Base-by-base conservation (phyloP, 2,888 invertebrate species). In the Nomada ferruginata region DNA sequence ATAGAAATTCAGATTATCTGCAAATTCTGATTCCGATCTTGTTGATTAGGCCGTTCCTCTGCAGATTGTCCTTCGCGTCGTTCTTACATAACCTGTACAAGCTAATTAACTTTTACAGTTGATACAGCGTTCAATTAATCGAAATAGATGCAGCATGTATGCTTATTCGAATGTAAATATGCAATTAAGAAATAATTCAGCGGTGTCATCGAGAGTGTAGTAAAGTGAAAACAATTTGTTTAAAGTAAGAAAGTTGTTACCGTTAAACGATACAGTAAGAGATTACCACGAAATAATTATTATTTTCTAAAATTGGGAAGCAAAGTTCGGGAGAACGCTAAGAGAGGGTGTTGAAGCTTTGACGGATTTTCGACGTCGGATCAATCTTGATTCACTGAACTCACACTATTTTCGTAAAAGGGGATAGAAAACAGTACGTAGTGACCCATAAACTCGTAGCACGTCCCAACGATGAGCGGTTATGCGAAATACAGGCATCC, bases 371-470 rank as follows among this genome's bases (percentile, higher is more conserved):
- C 26, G 29, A 52, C 23, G 60, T 71, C 55, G 36, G 36, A 52
- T 29, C 50, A 42, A 50, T 61, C 26, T 44, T 42, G 36, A 60
- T 66, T 71, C 68, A 63, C 64, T 36, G 68, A 70, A 42, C 59
- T 63, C 50, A 47, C 60, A 66, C 55, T 66, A 64, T 76, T 79
- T 71, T 65, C 72, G 73, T 63, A 47, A 59, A 64, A 53, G 76
- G n/a, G 47, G 65, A 53, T 80, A 71, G 71, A 71, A 84, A 83
- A 79, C 79, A 64, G 76, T 84, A 79, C 66, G 66, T 69, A 60
- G 72, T 90, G 90, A 90, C 90, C 90, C 85, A 89, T 85, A 89
- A 90, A 89, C 72, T 80, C 69, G 70, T 44, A 79, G 82, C 77
- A 78, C 80, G 84, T 83, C 85, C 73, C 69, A 77, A 82, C 76